phyloP scores from a whole-genome alignment of 2,888 invertebrate genomes.

The Melieria crassipennis region DNA sequence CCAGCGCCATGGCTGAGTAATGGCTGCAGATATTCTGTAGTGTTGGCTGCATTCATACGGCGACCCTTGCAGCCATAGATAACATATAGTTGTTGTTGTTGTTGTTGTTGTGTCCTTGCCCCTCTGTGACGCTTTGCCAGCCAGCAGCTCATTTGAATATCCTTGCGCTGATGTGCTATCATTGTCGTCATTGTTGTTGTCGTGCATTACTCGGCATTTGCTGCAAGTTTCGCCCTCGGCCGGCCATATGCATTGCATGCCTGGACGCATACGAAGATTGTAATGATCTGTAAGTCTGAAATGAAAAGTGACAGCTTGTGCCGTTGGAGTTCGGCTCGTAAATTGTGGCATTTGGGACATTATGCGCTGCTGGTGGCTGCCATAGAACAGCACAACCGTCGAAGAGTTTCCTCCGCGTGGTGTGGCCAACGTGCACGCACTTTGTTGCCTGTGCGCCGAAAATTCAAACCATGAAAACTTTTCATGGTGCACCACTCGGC shows the following conservation, averaged over 20 bases:
- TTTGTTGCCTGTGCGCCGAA: slow-evolving; percentile 16
- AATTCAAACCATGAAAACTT: too few species aligned
- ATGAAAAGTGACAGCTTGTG: slow-evolving; percentile 4
- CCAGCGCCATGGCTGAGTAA: neutral
- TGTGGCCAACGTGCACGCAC: neutral
- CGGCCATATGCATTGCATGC: slow-evolving; percentile 47
- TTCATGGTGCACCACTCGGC: too few species aligned
- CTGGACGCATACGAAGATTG: slow-evolving; percentile 53
- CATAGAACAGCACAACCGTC: too few species aligned
- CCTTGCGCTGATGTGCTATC: slow-evolving; percentile 7
- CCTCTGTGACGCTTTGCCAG: neutral
- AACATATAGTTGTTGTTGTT: too few species aligned
- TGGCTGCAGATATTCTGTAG: neutral
- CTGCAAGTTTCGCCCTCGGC: slow-evolving; percentile 12
- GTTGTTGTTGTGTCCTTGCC: neutral
- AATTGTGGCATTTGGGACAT: slow-evolving; percentile 26
- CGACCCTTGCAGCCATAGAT: slow-evolving; percentile 3
- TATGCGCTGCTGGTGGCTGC: slow-evolving; percentile 20
- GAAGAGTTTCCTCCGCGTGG: neutral
- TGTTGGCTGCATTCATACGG: neutral
- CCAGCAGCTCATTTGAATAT: slow-evolving; percentile 51
- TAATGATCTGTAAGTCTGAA: slow-evolving; percentile 47
- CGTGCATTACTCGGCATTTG: neutral
- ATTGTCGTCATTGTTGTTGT: neutral
- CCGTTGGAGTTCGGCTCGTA: slow-evolving; percentile 20